Evolutionary conservation across 53 echinoderm and acorn worm genomes (phyloP), one percentile per base, ranked within the genome.

Genomic region (Hippasteria phrygiana): DNA sequence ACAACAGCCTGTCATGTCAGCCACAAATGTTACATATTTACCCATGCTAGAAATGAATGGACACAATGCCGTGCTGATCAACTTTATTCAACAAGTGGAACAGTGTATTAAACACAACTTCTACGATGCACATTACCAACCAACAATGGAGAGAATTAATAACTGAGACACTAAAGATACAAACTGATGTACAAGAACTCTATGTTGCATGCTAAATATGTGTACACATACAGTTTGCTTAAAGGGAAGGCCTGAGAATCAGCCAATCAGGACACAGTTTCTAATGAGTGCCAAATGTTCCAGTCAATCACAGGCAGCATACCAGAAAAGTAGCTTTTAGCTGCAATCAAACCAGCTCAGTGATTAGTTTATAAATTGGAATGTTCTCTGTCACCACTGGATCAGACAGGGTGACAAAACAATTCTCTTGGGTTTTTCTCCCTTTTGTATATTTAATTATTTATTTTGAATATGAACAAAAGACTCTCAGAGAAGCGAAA

Each of bases 121-220:
- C 64, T 33, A 45, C 63, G 16, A 64, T 82, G 55, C 65, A 82
- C 43, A 55, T 78, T 55, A 82, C 45, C 29, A 46, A 82, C 65
- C 32, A 64, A 82, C 55, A 43, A 35, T 85, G 51, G 14, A 42
- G 47, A 38, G 53, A 53, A 85, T 71, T 85, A 45, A 40, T 50
- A 47, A 26, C 3, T 71, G 39, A 53, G 53, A 85, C 70, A 85
- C 71, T 85, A 83, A 64, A 51, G 55, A 66, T 83, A 45, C 83
- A 43, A 20, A 83, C 39, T 40, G 56, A 79, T 62, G 56, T 73
- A 48, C 48, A 32, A 75, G 10, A 6, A 6, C 13, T 63, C 55
- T 36, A 38, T 35, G n/a, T 7, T 20, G 37, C 85, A 85, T 85
- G 85, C 85, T 70, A 71, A 46, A 47, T 24, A 80, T 67, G 66